A percentile compares a stretch with the other conserved stretches of the same genome.
These are phyloP conservation scores for Melanerpes formicivorus DNA, from an alignment of 2,113 vertebrate genomes.

Conservation along the genomic window DNA sequence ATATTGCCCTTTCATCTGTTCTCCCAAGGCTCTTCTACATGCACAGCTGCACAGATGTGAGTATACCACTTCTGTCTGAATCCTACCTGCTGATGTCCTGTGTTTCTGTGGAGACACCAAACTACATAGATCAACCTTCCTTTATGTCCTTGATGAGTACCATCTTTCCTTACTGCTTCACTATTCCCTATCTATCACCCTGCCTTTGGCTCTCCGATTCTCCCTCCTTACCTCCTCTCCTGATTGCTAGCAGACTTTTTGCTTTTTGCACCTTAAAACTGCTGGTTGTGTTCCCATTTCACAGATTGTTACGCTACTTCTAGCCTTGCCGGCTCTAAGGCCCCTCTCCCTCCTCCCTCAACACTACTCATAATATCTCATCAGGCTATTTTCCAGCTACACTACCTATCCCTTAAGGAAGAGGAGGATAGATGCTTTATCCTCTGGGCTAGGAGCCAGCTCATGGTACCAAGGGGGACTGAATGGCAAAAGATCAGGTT, in stretches of 20 bases:
- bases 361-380: neutral
- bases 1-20: neutral
- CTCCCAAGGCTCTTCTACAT: neutral
- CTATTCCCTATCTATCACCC: neutral
- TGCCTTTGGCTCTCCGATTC: neutral
- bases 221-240: neutral
- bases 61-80: neutral
- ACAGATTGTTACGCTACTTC: neutral
- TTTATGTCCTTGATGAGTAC: neutral
- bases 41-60: neutral
- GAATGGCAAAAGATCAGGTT: neutral
- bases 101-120: neutral
- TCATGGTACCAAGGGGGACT: neutral
- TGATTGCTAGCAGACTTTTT: neutral
- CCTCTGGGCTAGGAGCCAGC: neutral
- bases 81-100: neutral
- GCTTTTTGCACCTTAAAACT: neutral
- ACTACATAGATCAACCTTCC: neutral
- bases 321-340: neutral
- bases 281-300: neutral
- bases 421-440: neutral
- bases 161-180: neutral
- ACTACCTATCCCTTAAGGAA: neutral
- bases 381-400: rapidly evolving
- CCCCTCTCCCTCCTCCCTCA: neutral